Conservation (phyloP, 2,797 vertebrate species). For the Decapterus maruadsi region DNA sequence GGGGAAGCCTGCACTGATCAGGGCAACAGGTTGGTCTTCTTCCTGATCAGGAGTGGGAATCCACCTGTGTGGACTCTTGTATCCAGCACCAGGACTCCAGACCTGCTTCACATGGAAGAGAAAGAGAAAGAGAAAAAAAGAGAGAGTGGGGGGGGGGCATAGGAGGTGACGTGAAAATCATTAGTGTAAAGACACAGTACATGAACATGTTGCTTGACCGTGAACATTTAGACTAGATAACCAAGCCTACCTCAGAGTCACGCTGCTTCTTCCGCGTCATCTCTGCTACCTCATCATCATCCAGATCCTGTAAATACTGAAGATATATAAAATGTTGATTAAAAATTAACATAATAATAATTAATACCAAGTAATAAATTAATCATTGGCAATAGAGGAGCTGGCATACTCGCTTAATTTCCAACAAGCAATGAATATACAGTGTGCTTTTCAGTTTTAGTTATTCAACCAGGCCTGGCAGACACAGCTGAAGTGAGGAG, state of each 20-base stretch:
- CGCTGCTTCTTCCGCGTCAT: constrained; percentile 87
- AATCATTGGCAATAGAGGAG: background rate
- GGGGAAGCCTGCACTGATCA: constrained; percentile 70
- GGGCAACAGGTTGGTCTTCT: constrained; percentile 76
- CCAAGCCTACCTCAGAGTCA: constrained; percentile 83
- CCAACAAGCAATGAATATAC: background rate
- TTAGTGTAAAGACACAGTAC: background rate
- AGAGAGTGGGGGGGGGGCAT: background rate
- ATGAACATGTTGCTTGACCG: background rate
- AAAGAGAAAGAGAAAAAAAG: background rate
- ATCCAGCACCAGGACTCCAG: constrained; percentile 75
- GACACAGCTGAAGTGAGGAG: background rate
- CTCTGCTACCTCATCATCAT: constrained; percentile 91
- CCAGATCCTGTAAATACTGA: constrained; percentile 92
- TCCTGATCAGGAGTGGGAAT: constrained; percentile 90
- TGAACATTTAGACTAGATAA: background rate
- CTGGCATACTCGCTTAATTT: background rate
- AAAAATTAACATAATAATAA: too few relatives aligned
- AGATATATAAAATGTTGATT: background rate
- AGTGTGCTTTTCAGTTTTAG: background rate
- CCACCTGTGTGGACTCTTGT: constrained; percentile 86
- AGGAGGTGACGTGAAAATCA: background rate
- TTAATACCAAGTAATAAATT: too few relatives aligned
- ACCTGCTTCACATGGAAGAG: constrained; percentile 43
- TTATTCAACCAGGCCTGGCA: background rate